Evolutionary conservation across 2,113 vertebrate genomes (phyloP).

Genomic region (Motacilla tschutschensis): DNA sequence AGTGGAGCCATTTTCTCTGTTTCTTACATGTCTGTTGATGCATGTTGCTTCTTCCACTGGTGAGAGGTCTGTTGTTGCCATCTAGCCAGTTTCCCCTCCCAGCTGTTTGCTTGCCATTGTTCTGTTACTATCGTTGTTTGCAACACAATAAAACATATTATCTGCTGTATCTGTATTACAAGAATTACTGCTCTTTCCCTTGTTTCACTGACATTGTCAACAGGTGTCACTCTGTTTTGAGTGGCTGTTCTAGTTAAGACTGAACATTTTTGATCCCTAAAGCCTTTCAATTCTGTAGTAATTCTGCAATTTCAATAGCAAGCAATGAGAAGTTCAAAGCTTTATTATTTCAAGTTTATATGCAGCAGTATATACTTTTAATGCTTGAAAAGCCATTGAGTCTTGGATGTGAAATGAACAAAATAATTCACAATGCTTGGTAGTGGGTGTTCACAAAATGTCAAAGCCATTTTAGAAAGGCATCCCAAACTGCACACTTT

Average conservation of each 20-base stretch:
- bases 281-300: neutral
- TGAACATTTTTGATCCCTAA: neutral
- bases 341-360: slow-evolving; percentile 49
- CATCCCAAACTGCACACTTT: slow-evolving; percentile 29
- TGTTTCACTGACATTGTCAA: neutral
- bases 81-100: neutral
- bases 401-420: slow-evolving; percentile 57
- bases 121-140: neutral
- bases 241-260: neutral
- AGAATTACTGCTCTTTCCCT: neutral
- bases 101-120: neutral
- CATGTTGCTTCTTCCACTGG: neutral
- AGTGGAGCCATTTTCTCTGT: neutral
- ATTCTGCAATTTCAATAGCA: slow-evolving; percentile 17
- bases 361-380: slow-evolving; percentile 41
- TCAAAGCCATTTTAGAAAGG: slow-evolving; percentile 52
- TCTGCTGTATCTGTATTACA: neutral
- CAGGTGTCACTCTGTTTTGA: neutral
- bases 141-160: neutral
- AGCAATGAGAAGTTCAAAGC: slow-evolving; percentile 29
- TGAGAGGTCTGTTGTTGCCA: neutral
- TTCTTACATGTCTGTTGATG: fast-evolving
- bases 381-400: slow-evolving; percentile 26
- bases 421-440: slow-evolving; percentile 49
- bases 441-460: slow-evolving; percentile 51